phyloP scores from a whole-genome alignment of 2,797 vertebrate genomes.

The Anolis apletophallus region DNA sequence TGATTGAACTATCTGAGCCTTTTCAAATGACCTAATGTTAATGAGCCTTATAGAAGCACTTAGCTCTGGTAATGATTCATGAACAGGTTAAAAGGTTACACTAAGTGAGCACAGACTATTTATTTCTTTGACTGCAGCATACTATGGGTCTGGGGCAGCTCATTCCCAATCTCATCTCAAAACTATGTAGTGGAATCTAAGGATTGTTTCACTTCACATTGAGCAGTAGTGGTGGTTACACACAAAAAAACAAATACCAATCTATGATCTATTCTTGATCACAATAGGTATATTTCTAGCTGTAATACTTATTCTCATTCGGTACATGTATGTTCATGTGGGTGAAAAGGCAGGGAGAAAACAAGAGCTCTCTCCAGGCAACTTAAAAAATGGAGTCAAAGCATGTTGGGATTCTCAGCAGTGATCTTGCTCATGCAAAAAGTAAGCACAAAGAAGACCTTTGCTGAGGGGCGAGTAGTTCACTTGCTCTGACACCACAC shows the following conservation, averaged over 20 bases:
- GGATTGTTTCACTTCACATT: constrained; percentile 13
- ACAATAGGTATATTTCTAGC: not conserved
- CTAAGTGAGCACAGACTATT: constrained; percentile 5
- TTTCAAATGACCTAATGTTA: not conserved
- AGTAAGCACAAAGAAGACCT: not conserved
- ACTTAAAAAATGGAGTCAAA: not conserved
- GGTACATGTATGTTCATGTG: not conserved
- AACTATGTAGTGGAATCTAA: not conserved
- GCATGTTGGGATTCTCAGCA: not conserved
- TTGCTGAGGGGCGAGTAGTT: not conserved
- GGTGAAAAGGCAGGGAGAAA: not conserved
- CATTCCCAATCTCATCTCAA: not conserved
- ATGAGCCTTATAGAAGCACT: not conserved
- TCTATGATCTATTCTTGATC: not conserved
- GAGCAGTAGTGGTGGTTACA: not conserved
- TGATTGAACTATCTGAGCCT: not conserved
- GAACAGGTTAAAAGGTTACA: not conserved
- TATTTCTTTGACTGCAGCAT: constrained; percentile 2
- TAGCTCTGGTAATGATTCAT: not conserved
- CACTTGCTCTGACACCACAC: not conserved
- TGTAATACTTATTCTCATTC: not conserved
- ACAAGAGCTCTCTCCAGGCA: not conserved
- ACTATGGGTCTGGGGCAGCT: not conserved
- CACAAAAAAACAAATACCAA: not conserved
- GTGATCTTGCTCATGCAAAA: not conserved